Conservation (phyloP, 2,888 invertebrate species). For the Eupithecia inturbata region DNA sequence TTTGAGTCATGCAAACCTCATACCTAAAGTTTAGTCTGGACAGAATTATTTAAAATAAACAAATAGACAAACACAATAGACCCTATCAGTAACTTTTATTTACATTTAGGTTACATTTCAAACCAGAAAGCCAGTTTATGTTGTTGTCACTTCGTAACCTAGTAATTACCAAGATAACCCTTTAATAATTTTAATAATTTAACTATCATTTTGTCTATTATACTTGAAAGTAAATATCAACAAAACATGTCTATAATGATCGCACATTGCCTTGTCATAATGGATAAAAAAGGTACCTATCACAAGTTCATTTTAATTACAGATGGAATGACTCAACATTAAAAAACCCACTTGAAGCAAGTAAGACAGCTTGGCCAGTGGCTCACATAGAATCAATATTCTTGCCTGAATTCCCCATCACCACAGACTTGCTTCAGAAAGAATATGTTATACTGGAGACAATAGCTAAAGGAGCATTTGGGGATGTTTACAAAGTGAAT, state of each 20-base stretch:
- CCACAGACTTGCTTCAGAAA: conserved; percentile 82
- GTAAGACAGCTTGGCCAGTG: conserved; percentile 93
- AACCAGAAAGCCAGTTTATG: background rate
- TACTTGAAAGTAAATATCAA: background rate
- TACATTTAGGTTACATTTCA: background rate
- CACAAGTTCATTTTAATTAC: conserved; percentile 46
- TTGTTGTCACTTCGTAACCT: background rate
- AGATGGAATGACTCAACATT: conserved; percentile 88
- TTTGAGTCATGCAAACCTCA: background rate
- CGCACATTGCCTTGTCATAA: conserved; percentile 1
- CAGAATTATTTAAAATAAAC: background rate
- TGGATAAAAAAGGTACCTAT: background rate
- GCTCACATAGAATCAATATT: conserved; percentile 93
- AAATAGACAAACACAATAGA: background rate
- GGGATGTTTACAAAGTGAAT: conserved; percentile 92
- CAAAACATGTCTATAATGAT: background rate
- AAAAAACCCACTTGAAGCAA: conserved; percentile 82
- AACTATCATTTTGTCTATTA: background rate
- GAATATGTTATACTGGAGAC: conserved; percentile 87
- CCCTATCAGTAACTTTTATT: background rate
- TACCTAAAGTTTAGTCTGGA: background rate
- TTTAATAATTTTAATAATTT: too few relatives aligned
- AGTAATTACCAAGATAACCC: background rate
- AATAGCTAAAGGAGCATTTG: conserved; percentile 95
- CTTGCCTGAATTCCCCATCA: conserved; percentile 93